phyloP scores from a whole-genome alignment of 2,113 vertebrate species.

The Lampris incognitus region DNA sequence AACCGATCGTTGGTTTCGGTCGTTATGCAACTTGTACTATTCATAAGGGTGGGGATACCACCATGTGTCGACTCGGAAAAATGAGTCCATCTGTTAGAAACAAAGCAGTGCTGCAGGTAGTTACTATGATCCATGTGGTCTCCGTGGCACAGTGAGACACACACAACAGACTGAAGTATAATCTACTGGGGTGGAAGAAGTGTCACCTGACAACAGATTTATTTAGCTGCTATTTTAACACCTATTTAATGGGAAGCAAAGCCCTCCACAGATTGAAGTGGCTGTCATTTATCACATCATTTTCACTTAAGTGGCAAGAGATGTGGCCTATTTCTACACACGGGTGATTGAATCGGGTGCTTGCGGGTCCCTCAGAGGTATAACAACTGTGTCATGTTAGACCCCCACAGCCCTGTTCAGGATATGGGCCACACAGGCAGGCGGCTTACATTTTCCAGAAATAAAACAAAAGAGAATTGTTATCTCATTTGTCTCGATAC shows the following conservation, averaged over 20 bases:
- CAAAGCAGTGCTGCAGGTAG: no score
- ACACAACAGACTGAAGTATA: no score
- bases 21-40: no score
- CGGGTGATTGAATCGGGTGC: conserved; percentile 25
- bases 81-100: no score
- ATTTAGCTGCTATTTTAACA: neutral
- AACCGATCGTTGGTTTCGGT: no score
- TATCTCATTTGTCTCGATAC: conserved; percentile 37
- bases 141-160: no score
- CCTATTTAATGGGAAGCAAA: neutral
- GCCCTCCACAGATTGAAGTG: neutral
- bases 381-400: conserved; percentile 34
- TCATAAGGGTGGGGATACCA: no score
- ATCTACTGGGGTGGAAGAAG: no score
- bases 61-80: no score
- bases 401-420: conserved; percentile 23
- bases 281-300: conserved; percentile 2
- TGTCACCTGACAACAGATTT: no score
- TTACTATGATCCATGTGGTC: no score
- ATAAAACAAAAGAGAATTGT: neutral
- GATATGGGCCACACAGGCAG: conserved; percentile 5
- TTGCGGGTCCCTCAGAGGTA: conserved; percentile 19
- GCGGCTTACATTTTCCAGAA: neutral
- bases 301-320: conserved; percentile 20
- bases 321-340: conserved; percentile 32